Conservation (phyloP, 2,888 invertebrate species). For the Bombylius discolor region DNA sequence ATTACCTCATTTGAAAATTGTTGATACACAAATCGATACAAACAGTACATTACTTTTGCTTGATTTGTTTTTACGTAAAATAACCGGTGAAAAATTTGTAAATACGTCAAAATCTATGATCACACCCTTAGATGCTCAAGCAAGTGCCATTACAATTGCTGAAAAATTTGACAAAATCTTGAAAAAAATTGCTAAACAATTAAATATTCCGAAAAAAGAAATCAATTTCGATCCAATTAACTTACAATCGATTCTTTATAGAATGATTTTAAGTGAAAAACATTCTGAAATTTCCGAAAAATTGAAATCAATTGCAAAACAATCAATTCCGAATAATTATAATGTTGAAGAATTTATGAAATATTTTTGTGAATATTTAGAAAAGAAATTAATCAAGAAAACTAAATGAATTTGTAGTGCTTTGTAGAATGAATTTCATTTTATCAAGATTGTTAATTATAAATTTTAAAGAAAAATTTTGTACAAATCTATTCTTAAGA, state of each 20-base stretch:
- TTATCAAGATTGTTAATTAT: too few relatives aligned
- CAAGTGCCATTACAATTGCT: neutral
- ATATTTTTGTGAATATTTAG: too few relatives aligned
- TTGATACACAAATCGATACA: neutral
- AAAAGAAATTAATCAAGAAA: too few relatives aligned
- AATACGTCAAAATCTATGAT: neutral
- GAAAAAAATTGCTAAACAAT: neutral
- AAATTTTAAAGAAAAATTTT: too few relatives aligned
- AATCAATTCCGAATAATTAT: too few relatives aligned
- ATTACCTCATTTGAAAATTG: neutral
- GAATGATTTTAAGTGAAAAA: neutral
- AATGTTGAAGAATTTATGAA: too few relatives aligned
- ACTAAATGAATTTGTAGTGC: too few relatives aligned
- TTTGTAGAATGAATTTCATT: too few relatives aligned
- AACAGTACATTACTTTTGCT: neutral
- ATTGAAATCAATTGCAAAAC: neutral
- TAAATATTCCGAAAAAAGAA: neutral
- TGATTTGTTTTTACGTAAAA: neutral
- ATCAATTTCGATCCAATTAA: neutral
- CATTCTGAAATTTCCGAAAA: neutral
- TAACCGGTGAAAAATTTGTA: neutral
- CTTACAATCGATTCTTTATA: neutral
- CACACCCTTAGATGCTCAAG: neutral
- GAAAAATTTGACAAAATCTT: neutral
- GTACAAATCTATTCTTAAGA: too few relatives aligned